Evolutionary conservation across 2,888 invertebrate species (phyloP), one percentile per base, ranked within the genome.

Genomic region (Protonemura montana): DNA sequence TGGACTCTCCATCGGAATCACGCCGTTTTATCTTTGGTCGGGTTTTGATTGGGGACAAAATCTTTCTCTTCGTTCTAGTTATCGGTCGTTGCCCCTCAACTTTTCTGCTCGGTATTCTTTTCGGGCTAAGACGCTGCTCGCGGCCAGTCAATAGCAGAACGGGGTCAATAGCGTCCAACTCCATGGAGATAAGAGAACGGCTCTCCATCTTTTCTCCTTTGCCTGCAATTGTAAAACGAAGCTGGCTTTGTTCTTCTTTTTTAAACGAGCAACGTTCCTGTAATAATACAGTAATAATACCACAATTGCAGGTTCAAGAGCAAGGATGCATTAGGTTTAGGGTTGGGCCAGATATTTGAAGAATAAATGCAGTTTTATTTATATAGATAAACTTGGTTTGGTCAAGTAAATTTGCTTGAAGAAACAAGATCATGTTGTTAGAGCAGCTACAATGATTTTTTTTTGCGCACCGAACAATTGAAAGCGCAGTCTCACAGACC

Each of bases 211-310:
- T 77, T 25, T 41, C 85, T 29, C 85, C 82, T 78, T 76, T 26
- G 82, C 88, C 88, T 88, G 88, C 42, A 88, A 88, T 86, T 87
- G 86, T 77, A 88, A 88, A 88, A 87, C 59, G 42, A 59, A 84
- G 86, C 86, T 87, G 82, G 87, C 86, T 86, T 85, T 85, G 82
- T 87, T 59, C 42, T 29, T 28, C 81, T 80, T 30, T 41, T 41
- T 81, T 1, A 29, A 21, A 13, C 25, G 85, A n/a, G 35, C 41
- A 35, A 81, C 41, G 29, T 76, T 30, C 35, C 28, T 41, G 35
- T 81, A 42, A 82, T 42, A 83, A 83, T n/a, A 10, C 26, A 77
- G 28, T 13, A 76, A 76, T 85, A 13, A n/a, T 78, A 25, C 25
- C 28, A n/a, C 81, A 81, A 81, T 81, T 81, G 81, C 81, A 81